Evolutionary conservation across 1,140 invertebrate genomes (phyloP), one percentile per base, ranked within the genome.

Genomic region (Bombus cullumanus): DNA sequence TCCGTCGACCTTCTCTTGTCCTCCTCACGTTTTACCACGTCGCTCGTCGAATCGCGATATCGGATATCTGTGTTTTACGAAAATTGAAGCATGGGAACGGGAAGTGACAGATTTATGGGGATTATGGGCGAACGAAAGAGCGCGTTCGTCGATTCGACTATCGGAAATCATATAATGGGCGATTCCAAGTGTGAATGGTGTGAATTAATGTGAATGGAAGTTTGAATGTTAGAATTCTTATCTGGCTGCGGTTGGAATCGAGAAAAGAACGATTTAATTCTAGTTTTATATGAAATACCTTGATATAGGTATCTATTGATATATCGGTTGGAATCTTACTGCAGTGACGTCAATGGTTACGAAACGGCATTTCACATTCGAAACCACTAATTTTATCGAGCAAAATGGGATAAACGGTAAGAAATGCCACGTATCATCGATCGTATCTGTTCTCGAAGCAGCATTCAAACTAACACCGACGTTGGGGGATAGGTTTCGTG

Each of bases 351-450:
- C 18, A 76, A 39, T 5, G 22, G 34, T 62, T 76, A 39, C 74
- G 75, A 62, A 77, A 77, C 75, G 28, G 10, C 37, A 5, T 41
- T 41, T 62, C 18, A n/a, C 37, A 15, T 25, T 41, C 37, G 28
- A 39, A 28, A 62, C 53, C 37, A 13, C 13, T 62, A 62, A 59
- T 77, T 77, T 77, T 15, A 9, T 28, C 31, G 74, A 57, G 34
- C 47, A 59, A 57, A 37, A 28, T 57, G 59, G 31, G 13, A 64
- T 77, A 77, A 77, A 25, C 37, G 57, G n/a, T 4, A 31, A 34
- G 57, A 77, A 77, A 77, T 77, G 28, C 75, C 75, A 25, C 75
- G 57, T 62, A 59, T 62, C 71, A 41, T 73, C 39, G 71, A 47
- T 39, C 25, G 28, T 62, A 18, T 12, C 15, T 37, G 64, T 59